These are phyloP conservation scores for Brachymystax lenok DNA, from an alignment of 2,797 vertebrate genomes.

Conservation along the genomic window DNA sequence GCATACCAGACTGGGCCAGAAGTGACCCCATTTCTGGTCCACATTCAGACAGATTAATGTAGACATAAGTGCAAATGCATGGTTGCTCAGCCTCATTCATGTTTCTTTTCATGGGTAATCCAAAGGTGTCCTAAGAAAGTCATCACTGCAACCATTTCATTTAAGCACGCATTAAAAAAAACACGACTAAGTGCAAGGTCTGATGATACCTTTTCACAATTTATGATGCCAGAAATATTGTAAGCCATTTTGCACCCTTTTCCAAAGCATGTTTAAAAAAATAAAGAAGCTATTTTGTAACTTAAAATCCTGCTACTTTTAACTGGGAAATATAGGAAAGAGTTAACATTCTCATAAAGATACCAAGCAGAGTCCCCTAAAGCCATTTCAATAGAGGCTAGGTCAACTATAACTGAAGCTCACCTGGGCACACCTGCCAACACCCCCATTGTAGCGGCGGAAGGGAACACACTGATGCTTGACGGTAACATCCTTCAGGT, in stretches of 20 bases:
- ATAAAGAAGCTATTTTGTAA: too few relatives aligned
- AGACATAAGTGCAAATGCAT: neutral
- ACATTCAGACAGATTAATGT: accelerated
- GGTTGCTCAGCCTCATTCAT: too few relatives aligned
- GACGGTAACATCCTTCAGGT: constrained; percentile 89
- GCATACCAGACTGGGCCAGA: neutral
- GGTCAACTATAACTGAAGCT: constrained; percentile 36
- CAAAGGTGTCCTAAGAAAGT: too few relatives aligned
- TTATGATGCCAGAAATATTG: neutral
- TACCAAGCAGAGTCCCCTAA: too few relatives aligned
- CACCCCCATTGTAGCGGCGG: constrained; percentile 95
- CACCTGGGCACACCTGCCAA: constrained; percentile 95
- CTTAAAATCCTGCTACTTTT: neutral
- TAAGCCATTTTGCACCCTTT: neutral
- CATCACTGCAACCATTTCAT: too few relatives aligned
- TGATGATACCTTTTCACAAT: neutral
- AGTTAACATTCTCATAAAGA: neutral
- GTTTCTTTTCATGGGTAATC: too few relatives aligned
- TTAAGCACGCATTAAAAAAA: too few relatives aligned
- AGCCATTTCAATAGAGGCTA: too few relatives aligned
- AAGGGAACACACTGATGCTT: constrained; percentile 96
- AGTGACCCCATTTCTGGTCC: too few relatives aligned
- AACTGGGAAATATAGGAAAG: neutral
- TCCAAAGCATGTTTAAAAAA: neutral
- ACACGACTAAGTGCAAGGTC: neutral